Evolutionary conservation across 2,797 vertebrate species (phyloP), one percentile per base, ranked within the genome.

Genomic region (Sebastes variabilis): DNA sequence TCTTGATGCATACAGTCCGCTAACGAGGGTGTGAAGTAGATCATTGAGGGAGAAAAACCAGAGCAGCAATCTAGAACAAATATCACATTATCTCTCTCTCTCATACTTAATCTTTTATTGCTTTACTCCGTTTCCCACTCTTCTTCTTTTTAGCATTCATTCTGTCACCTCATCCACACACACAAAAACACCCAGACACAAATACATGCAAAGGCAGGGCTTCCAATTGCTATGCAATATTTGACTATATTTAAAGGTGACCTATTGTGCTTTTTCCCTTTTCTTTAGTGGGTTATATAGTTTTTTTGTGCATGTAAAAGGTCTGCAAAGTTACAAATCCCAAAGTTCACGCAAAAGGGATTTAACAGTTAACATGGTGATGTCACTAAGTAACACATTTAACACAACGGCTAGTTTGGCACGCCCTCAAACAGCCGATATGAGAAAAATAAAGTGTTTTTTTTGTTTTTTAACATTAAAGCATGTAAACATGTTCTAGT

Each of bases 11-110:
- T 78, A 71, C 12, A 81, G 52, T 61, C 54, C 60, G 60, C 60
- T 88, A 81, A 87, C 82, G 75, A 88, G 66, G 38, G 66, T 55
- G 58, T 36, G 66, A 72, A 84, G 80, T 24, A 72, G 65, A 84
- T 83, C 69, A 71, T 20, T 30, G 16, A 54, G 56, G 54, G 18
- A 73, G 29, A 56, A 80, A 75, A 72, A n/a, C 72, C 36, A 65
- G 36, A 30, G 59, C 30, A 66, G 46, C 14, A 55, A 79, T 87
- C 66, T 49, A 61, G 30, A 79, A 64, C 58, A 79, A 75, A 77
- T 76, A 66, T 36, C 38, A 77, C 71, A 82, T 89, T 68, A 75
- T 72, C 60, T 72, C 29, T 78, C 55, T 76, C 34, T 49, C 61
- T 52, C 27, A 71, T 72, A 59, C 25, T 70, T 24, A 18, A 12